phyloP scores from a whole-genome alignment of 2,888 invertebrate species.

The Drosophila hamatofila region DNA sequence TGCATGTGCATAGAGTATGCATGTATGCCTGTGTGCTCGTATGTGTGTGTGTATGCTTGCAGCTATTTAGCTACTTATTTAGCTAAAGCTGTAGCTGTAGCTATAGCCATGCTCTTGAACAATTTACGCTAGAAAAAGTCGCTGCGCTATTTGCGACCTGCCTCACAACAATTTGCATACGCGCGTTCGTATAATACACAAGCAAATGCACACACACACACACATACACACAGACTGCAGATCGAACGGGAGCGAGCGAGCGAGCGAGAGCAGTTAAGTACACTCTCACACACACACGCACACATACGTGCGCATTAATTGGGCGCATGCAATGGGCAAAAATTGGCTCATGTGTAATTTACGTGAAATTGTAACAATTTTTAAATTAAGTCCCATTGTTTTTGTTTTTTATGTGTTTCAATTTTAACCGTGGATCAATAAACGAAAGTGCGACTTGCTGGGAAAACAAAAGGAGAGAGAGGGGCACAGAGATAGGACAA shows the following conservation, averaged over 20 bases:
- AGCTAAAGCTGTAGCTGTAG: conserved; percentile 35
- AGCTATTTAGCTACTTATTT: conserved; percentile 33
- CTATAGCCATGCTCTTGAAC: conserved; percentile 57
- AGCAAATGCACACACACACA: conserved; percentile 23
- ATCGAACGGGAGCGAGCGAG: conserved; percentile 22
- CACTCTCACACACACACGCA: not conserved
- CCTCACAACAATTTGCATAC: conserved; percentile 74
- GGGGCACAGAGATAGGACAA: not conserved
- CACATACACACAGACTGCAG: conserved; percentile 15
- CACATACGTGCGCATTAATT: conserved; percentile 33
- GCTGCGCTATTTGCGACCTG: conserved; percentile 71
- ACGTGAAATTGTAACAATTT: conserved; percentile 57
- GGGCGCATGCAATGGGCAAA: conserved; percentile 56
- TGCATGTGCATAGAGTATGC: not conserved
- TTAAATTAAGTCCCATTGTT: conserved; percentile 48
- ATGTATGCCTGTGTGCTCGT: not conserved
- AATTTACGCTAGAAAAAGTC: conserved; percentile 42
- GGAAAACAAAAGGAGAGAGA: not conserved
- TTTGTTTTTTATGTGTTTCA: not conserved
- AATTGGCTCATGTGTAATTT: conserved; percentile 63
- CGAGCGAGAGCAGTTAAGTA: conserved; percentile 3
- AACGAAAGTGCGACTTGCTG: conserved; percentile 5
- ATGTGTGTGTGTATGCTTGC: conserved; percentile 2
- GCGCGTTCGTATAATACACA: conserved; percentile 35
- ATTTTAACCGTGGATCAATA: conserved; percentile 31